A percentile compares a stretch with the other conserved stretches of the same genome.
Conservation (phyloP, 2,888 invertebrate genomes). For the Aphidoletes aphidimyza region DNA sequence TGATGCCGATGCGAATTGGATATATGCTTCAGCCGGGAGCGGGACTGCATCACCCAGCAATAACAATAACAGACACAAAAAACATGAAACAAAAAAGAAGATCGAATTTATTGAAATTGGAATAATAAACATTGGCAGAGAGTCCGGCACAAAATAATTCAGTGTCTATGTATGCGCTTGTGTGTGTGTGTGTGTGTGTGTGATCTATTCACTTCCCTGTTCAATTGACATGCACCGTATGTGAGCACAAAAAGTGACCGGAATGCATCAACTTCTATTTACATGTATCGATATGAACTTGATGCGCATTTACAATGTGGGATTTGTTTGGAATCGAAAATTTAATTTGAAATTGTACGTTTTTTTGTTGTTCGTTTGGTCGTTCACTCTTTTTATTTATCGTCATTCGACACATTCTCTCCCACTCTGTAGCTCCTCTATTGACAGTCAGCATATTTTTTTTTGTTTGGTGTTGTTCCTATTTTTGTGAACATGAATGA, state of each 20-base stretch:
- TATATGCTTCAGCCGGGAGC: not conserved
- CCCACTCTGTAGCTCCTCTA: not conserved
- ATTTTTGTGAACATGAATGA: not conserved
- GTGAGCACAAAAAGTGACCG: not conserved
- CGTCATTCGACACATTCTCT: conserved; percentile 28
- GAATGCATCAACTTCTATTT: conserved; percentile 22
- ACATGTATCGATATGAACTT: conserved; percentile 45
- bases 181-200: no score
- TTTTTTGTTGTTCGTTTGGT: conserved; percentile 40
- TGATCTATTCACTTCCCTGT: conserved; percentile 47
- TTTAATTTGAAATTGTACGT: conserved; percentile 41
- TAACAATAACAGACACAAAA: not conserved
- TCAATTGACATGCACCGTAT: not conserved
- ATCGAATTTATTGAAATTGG: conserved; percentile 53
- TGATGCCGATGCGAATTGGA: not conserved
- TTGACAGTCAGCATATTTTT: not conserved
- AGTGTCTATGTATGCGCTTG: no score
- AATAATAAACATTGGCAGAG: conserved; percentile 53
- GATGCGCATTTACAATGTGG: conserved; percentile 37
- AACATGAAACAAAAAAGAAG: not conserved
- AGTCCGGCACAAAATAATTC: conserved; percentile 9
- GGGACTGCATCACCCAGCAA: not conserved
- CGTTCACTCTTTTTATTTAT: conserved; percentile 9
- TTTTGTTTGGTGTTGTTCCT: not conserved
- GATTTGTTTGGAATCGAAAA: conserved; percentile 48